These are phyloP conservation scores for Erebia aethiops DNA, from an alignment of 2,888 invertebrate species.

Conservation along the genomic window DNA sequence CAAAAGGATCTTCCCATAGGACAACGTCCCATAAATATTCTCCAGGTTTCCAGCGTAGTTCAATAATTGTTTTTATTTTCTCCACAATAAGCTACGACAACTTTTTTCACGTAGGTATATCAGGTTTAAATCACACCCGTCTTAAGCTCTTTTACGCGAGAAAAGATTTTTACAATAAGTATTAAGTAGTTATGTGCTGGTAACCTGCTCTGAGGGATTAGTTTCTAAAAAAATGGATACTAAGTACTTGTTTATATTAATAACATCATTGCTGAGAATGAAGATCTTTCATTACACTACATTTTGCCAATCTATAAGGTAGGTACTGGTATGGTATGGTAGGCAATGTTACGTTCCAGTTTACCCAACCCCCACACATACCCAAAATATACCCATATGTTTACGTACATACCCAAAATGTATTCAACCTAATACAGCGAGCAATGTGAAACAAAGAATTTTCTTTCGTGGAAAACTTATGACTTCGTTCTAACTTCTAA, in stretches of 20 bases:
- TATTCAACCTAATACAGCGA: background rate
- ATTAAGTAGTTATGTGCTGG: background rate
- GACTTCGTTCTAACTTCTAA: too few species aligned
- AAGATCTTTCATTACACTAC: too few species aligned
- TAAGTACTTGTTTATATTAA: too few species aligned
- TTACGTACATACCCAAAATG: background rate
- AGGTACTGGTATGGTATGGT: too few species aligned
- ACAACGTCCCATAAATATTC: slow-evolving; percentile 1
- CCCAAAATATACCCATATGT: background rate
- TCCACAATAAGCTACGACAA: slow-evolving; percentile 5
- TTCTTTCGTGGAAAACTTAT: too few species aligned
- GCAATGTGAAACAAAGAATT: background rate
- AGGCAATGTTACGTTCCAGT: background rate
- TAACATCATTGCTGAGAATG: background rate
- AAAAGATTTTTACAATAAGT: background rate
- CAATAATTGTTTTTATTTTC: slow-evolving; percentile 4
- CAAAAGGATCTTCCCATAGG: too few species aligned
- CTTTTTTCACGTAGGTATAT: slow-evolving; percentile 14
- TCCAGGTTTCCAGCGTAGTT: background rate
- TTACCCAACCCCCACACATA: too few species aligned
- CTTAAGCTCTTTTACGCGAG: slow-evolving; percentile 10
- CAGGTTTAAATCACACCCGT: slow-evolving; percentile 7
- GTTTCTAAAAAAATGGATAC: background rate
- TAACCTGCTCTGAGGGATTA: background rate
- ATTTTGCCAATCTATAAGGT: too few species aligned